Base-by-base conservation (phyloP, 2,888 invertebrate species). In the Sinodicranocentrus sp. region DNA sequence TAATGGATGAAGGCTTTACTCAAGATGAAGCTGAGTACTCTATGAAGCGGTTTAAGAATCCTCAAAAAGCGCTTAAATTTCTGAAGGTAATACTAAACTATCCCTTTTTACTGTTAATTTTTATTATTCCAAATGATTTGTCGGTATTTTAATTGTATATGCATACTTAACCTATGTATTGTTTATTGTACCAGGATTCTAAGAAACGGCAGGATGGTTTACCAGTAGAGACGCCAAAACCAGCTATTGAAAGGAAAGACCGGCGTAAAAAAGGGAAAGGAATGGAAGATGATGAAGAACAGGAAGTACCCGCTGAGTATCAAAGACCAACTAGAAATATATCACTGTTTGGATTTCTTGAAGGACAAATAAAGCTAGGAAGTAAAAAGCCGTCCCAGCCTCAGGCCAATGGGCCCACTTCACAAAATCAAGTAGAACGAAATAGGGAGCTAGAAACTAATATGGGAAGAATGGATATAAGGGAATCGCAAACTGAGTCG, bases 281-380 rank as follows among this genome's bases (percentile, higher is more conserved):
- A 8, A 67, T 61, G 17, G 71, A 82, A 8, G 86, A 87, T 25
- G 84, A 85, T 21, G 88, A 88, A 17, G 85, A 87, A 54, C 85
- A 80, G 52, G 84, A 84, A 17, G 85, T 87, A n/a, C 86, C 87
- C 0, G 85, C 79, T 10, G 88, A 87, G 67, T 80, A 72, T 54
- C 86, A 86, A 23, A 82, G 87, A 13, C 88, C 88, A 0, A 86
- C 87, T 8, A 85, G 73, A 75, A 85, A 72, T 23, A 88, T 87
- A 6, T 87, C 86, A 10, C 65, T 88, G n/a, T 88, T 88, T 78
- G 88, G 87, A 10, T 88, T 88, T 28, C 86, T 88, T 25, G 86
- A 84, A 61, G 82, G 77, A 8, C 84, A 84, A 28, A 86, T 88
- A 19, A 87, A 88, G 68, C 68, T 57, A 1, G 86, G 84, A 0